phyloP scores from a whole-genome alignment of 1,140 invertebrate genomes.

The Microplitis mediator region DNA sequence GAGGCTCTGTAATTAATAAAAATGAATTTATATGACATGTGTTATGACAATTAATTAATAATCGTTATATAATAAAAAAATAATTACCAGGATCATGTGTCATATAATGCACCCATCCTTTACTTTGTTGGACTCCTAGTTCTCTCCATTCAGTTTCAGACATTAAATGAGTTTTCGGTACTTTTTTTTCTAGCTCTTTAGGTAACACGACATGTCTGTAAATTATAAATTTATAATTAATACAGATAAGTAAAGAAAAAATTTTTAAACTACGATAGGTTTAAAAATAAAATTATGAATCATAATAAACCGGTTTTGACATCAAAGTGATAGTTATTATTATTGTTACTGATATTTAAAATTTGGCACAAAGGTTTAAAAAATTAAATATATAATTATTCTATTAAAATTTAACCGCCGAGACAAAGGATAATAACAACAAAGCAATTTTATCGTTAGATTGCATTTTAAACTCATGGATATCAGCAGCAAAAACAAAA shows the following conservation, averaged over 20 bases:
- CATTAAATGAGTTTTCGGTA: conserved; percentile 91
- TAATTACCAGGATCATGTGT: conserved; percentile 82
- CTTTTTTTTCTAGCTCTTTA: conserved; percentile 85
- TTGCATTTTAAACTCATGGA: no score
- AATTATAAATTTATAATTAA: conserved; percentile 31
- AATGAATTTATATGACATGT: neutral
- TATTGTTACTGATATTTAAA: no score
- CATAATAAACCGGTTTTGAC: no score
- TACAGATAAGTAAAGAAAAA: neutral
- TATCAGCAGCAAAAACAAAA: no score
- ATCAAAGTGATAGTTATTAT: no score
- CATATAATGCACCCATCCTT: conserved; percentile 96
- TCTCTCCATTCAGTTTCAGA: conserved; percentile 90
- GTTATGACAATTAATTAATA: neutral
- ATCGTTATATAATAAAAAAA: neutral
- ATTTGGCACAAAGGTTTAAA: neutral
- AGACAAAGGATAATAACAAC: neutral
- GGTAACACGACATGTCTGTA: conserved; percentile 91
- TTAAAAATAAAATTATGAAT: neutral
- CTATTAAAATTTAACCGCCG: neutral
- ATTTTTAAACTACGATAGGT: neutral
- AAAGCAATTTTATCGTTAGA: neutral
- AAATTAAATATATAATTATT: neutral
- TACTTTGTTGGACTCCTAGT: conserved; percentile 91
- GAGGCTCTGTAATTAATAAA: conserved; percentile 64